These are phyloP conservation scores for Epinephelus cyanopodus DNA, from an alignment of 2,113 vertebrate genomes.

Conservation along the genomic window DNA sequence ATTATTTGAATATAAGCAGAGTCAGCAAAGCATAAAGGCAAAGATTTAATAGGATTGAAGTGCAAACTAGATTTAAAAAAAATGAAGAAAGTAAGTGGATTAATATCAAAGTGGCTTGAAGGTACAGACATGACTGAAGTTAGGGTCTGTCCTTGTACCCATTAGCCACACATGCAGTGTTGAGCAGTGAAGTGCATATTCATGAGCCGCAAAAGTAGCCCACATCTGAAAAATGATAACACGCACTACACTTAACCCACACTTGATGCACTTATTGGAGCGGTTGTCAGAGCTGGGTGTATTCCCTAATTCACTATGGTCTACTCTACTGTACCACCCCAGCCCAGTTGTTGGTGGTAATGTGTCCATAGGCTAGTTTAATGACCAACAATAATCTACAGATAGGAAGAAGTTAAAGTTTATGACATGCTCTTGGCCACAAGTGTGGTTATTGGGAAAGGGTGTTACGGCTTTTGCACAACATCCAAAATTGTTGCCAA, in stretches of 20 bases:
- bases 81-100: neutral
- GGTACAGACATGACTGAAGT: neutral
- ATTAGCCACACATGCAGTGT: neutral
- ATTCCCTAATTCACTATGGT: neutral
- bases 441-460: neutral
- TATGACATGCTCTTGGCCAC: neutral
- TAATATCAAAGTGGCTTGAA: neutral
- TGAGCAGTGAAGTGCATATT: neutral
- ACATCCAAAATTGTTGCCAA: too few species aligned
- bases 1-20: slow-evolving; percentile 29
- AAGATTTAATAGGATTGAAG: slow-evolving; percentile 4
- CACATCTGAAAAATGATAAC: neutral
- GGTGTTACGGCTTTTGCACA: neutral
- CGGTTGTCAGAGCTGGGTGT: neutral
- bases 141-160: neutral
- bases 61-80: neutral
- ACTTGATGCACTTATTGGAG: neutral
- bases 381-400: slow-evolving; percentile 4
- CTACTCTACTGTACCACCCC: neutral
- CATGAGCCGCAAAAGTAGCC: neutral
- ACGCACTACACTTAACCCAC: neutral
- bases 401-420: slow-evolving; percentile 8
- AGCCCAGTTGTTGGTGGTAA: neutral
- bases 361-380: neutral
- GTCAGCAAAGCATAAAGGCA: slow-evolving; percentile 6